A percentile compares a stretch with the other conserved stretches of the same genome.
Conservation (phyloP, 2,113 vertebrate genomes). For the Urocynchramus pylzowi region DNA sequence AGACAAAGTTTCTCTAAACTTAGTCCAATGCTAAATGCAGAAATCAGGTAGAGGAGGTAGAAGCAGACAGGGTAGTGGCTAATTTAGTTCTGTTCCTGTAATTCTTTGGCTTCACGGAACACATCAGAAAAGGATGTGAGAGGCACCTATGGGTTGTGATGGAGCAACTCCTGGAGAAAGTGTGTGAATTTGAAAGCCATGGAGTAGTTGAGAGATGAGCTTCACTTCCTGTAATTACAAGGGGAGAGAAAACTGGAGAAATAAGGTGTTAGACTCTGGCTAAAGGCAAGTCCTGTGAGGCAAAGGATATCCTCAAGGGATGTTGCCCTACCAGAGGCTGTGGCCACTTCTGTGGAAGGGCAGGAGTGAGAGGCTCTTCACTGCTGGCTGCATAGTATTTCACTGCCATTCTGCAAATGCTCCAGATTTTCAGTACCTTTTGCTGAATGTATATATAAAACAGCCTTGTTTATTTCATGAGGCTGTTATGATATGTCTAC, state of each 20-base stretch:
- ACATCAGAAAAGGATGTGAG: not conserved
- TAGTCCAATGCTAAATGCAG: not conserved
- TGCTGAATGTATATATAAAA: not conserved
- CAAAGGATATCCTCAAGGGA: not conserved
- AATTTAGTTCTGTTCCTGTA: not conserved
- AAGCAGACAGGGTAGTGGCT: not conserved
- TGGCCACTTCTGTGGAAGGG: not conserved
- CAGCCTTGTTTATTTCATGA: not conserved
- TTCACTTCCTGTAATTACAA: not conserved
- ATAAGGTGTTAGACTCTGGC: not conserved
- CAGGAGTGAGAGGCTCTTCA: not conserved
- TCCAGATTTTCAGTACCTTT: not conserved
- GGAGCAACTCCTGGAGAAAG: not conserved
- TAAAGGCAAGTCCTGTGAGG: not conserved
- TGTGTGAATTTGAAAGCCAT: not conserved
- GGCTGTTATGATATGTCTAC: not conserved
- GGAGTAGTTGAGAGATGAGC: not conserved
- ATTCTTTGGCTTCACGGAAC: not conserved
- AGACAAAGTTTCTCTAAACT: not conserved
- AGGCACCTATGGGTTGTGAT: not conserved
- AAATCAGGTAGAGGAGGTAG: not conserved
- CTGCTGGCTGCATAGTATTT: not conserved
- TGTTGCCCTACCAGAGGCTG: fast-evolving
- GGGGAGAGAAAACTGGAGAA: not conserved
- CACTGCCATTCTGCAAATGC: not conserved